Base-by-base conservation (phyloP, 1,140 invertebrate species). In the Drosophila seguyi region DNA sequence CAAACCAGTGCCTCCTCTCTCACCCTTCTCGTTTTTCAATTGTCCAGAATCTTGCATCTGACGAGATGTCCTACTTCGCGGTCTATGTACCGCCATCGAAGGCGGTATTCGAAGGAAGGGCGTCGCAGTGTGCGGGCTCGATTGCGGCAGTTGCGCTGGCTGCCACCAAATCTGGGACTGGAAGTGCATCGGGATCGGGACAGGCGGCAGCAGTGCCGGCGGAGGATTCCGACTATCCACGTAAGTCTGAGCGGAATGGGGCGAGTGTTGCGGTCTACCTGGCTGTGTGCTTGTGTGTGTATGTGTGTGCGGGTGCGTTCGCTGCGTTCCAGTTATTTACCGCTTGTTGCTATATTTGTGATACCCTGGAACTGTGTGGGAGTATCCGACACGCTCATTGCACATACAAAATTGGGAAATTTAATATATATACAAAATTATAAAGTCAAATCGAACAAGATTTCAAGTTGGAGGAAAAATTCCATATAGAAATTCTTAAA, bases 41-140 rank as follows among this genome's bases (percentile, higher is more conserved):
- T 4, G 53, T 42, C 34, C 52, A 67, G 63, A 56, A 57, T 58
- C 36, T 52, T 34, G 27, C 29, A 52, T 20, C 18, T 14, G 48
- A 56, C 55, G 18, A 52, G 56, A 90, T 90, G 86, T 67, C 81
- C 48, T 90, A 61, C 65, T 90, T 91, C 45, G 86, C 60, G 42
- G 62, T 90, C 68, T 80, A 80, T 47, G 79, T 90, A 62, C 87
- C 86, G 61, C 75, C 82, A 5, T 79, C 81, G 3, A 90, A 86
- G 38, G 57, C 75, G 31, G 82, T 83, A 34, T 90, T 90, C 10
- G 82, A 77, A 41, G 87, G 81, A 36, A 69, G 58, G 8, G 44
- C 44, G 6, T 10, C 62, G 1, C 78, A 79, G 22, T 90, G 85
- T 57, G 59, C 55, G 10, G 85, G 85, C n/a, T 90, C 85, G 29